A percentile compares a stretch with the other conserved stretches of the same genome.
Conservation (phyloP, 2,888 invertebrate genomes). For the Vesta saturnalis region DNA sequence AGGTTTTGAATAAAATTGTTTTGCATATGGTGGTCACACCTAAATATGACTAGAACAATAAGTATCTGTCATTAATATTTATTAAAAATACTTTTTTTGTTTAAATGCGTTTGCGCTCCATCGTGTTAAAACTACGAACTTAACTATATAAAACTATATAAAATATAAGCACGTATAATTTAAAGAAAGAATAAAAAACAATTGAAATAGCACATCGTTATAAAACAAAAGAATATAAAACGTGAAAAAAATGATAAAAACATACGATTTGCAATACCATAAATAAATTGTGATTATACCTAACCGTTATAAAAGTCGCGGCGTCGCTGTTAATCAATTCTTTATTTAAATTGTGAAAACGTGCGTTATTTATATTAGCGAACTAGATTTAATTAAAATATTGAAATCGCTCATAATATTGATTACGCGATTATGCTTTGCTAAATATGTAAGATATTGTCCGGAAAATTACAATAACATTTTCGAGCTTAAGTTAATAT, state of each 20-base stretch:
- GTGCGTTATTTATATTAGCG: slow-evolving; percentile 19
- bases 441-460: too few species aligned
- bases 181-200: slow-evolving; percentile 22
- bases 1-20: slow-evolving; percentile 44
- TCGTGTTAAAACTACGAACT: background rate
- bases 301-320: too few species aligned
- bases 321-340: slow-evolving; percentile 34
- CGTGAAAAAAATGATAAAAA: slow-evolving; percentile 31
- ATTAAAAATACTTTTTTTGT: slow-evolving; percentile 20
- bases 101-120: background rate
- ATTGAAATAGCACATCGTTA: slow-evolving; percentile 28
- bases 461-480: too few species aligned
- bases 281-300: too few species aligned
- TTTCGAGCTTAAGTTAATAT: too few species aligned
- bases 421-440: too few species aligned
- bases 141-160: slow-evolving; percentile 2
- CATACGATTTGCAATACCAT: slow-evolving; percentile 34
- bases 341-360: slow-evolving; percentile 34
- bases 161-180: slow-evolving; percentile 24
- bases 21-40: slow-evolving; percentile 48
- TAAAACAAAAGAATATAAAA: slow-evolving; percentile 31
- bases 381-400: too few species aligned
- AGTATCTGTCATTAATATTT: slow-evolving; percentile 45
- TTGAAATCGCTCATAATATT: too few species aligned
- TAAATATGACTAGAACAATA: slow-evolving; percentile 40